A percentile compares a stretch with the other conserved stretches of the same genome.
These are phyloP conservation scores for Sisyra terminalis DNA, from an alignment of 2,888 invertebrate species.

Conservation along the genomic window DNA sequence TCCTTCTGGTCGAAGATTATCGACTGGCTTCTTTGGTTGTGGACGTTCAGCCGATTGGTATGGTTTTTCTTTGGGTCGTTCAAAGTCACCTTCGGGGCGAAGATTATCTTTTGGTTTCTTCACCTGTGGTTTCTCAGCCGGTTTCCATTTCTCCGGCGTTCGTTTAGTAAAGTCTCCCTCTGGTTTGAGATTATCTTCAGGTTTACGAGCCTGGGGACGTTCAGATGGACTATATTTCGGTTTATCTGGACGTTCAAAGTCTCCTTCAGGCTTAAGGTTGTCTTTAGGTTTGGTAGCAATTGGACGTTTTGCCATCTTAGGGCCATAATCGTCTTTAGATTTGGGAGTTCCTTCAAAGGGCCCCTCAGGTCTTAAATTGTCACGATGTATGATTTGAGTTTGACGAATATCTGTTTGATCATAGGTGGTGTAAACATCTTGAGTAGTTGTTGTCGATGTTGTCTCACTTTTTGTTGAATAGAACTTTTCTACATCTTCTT, in stretches of 20 bases:
- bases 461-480: conserved; percentile 38
- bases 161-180: conserved; percentile 32
- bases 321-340: conserved; percentile 26
- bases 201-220: conserved; percentile 23
- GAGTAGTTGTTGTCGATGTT: conserved; percentile 41
- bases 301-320: conserved; percentile 23
- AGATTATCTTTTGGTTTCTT: conserved; percentile 33
- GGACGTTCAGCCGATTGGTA: background rate
- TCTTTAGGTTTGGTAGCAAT: conserved; percentile 27
- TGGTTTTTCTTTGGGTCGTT: conserved; percentile 17
- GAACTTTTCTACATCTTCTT: conserved; percentile 55
- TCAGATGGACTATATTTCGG: conserved; percentile 28
- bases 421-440: conserved; percentile 46
- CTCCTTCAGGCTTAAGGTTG: conserved; percentile 27
- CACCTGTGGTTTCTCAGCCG: conserved; percentile 22
- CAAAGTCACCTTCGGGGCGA: conserved; percentile 26
- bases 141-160: conserved; percentile 16
- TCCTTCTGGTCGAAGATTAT: conserved; percentile 26
- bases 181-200: conserved; percentile 28
- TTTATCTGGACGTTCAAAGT: conserved; percentile 30
- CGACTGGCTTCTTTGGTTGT: too few relatives aligned
- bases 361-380: conserved; percentile 36
- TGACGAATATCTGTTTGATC: conserved; percentile 37
- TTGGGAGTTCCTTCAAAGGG: conserved; percentile 29
- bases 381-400: conserved; percentile 24